Evolutionary conservation across 1,140 invertebrate species (phyloP).

Genomic region (Drosophila arizonae): DNA sequence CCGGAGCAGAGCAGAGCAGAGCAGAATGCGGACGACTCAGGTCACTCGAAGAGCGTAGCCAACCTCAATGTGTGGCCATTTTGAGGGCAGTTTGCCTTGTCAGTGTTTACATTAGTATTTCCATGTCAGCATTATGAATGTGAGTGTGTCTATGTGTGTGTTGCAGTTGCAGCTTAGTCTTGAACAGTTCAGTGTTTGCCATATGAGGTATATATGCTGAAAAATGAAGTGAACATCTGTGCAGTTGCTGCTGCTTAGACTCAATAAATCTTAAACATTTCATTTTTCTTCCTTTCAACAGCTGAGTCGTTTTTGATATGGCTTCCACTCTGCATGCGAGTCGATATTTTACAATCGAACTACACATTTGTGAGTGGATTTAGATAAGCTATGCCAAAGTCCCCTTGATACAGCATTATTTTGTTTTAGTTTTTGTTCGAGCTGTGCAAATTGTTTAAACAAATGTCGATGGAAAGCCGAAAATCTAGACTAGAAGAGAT

Average conservation of each 20-base stretch:
- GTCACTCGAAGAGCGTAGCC: not conserved
- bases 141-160: not conserved
- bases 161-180: conserved; percentile 8
- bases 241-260: not conserved
- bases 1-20: too few species aligned
- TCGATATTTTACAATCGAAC: not conserved
- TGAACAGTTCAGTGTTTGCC: conserved; percentile 17
- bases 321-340: not conserved
- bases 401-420: too few species aligned
- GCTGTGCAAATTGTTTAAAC: too few species aligned
- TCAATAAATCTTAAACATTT: conserved; percentile 1
- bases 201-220: conserved; percentile 15
- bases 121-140: not conserved
- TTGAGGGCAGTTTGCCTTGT: conserved; percentile 25
- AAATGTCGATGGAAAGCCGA: too few species aligned
- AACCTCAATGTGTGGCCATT: conserved; percentile 39
- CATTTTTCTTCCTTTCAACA: conserved; percentile 2
- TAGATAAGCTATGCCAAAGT: too few species aligned
- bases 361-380: not conserved
- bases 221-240: conserved; percentile 11
- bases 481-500: too few species aligned
- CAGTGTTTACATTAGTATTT: conserved; percentile 9
- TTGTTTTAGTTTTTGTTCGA: too few species aligned
- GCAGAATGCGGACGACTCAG: not conserved
- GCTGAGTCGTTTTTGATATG: not conserved